These are phyloP conservation scores for Antennarius striatus DNA, from an alignment of 2,113 vertebrate species.

Conservation along the genomic window DNA sequence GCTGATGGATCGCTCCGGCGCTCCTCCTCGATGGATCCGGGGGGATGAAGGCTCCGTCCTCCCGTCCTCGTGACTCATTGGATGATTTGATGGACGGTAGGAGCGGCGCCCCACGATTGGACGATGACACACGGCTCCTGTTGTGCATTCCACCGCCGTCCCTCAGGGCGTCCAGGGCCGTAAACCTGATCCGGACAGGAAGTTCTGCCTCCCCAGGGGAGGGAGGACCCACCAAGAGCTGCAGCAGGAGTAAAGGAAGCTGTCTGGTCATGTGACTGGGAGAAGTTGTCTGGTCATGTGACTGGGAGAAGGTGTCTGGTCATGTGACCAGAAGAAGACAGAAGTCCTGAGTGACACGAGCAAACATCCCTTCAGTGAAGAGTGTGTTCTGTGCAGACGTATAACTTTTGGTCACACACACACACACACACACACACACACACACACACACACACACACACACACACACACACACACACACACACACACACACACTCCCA, in stretches of 20 bases:
- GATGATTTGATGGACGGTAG: constrained; percentile 2
- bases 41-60: constrained; percentile 13
- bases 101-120: constrained; percentile 20
- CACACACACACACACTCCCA: not conserved
- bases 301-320: constrained; percentile 54
- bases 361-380: too few relatives aligned
- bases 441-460: not conserved
- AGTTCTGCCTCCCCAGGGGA: not conserved
- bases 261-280: constrained; percentile 59
- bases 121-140: not conserved
- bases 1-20: constrained; percentile 54
- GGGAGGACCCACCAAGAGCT: constrained; percentile 15
- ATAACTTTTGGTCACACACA: too few relatives aligned
- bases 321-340: constrained; percentile 33
- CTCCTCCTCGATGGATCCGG: constrained; percentile 45
- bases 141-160: not conserved
- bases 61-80: not conserved
- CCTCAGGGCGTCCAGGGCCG: not conserved
- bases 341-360: too few relatives aligned
- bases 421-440: too few relatives aligned
- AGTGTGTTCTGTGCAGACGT: too few relatives aligned
- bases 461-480: not conserved
- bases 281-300: constrained; percentile 7
- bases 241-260: constrained; percentile 42
- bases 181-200: not conserved